phyloP scores from a whole-genome alignment of 2,113 vertebrate species.

The Tichodroma muraria region DNA sequence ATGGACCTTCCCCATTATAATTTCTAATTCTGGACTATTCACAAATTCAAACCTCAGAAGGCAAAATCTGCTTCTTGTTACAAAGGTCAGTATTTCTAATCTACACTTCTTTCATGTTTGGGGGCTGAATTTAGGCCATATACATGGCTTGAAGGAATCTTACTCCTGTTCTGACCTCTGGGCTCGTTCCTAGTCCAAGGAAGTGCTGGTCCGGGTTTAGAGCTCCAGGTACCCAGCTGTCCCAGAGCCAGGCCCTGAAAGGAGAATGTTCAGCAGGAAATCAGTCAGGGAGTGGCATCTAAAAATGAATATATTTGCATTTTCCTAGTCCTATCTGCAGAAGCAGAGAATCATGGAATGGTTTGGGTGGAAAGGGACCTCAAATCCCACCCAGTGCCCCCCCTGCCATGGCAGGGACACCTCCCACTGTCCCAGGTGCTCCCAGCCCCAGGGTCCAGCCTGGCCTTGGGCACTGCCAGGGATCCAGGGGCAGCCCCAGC shows the following conservation, averaged over 20 bases:
- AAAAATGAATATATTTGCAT: neutral
- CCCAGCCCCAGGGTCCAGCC: too few relatives aligned
- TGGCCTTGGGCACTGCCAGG: too few relatives aligned
- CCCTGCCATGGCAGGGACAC: too few relatives aligned
- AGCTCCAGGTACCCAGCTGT: fast-evolving
- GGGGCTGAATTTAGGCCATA: neutral
- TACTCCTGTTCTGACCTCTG: neutral
- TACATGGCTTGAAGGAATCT: neutral
- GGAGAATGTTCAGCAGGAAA: neutral
- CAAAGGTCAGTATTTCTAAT: neutral
- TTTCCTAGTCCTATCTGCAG: neutral
- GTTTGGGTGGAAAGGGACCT: fast-evolving
- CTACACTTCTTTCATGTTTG: too few relatives aligned
- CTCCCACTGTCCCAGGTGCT: neutral
- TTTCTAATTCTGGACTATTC: neutral
- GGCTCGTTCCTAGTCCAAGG: neutral
- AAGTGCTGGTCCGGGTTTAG: neutral
- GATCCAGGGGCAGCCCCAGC: too few relatives aligned
- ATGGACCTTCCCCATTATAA: neutral
- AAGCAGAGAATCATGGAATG: fast-evolving
- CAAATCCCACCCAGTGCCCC: fast-evolving
- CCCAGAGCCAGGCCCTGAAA: neutral
- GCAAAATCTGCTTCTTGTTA: neutral
- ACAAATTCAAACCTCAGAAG: neutral
- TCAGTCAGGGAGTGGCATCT: fast-evolving